Evolutionary conservation across 1,140 invertebrate species (phyloP).

Genomic region (Nebria ingens): DNA sequence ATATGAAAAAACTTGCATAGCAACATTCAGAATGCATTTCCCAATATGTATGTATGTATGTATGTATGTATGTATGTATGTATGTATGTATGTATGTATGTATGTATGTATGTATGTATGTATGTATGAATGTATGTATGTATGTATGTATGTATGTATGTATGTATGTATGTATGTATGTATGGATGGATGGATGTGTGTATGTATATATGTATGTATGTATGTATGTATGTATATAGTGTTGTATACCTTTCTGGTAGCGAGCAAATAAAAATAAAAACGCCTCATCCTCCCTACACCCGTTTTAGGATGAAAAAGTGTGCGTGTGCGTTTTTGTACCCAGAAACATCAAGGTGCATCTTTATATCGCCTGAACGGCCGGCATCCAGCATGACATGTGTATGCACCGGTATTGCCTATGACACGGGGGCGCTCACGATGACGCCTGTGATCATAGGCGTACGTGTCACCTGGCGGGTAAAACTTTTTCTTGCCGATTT

Average conservation of each 20-base stretch:
- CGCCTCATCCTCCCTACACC: background rate
- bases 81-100: conserved; percentile 1
- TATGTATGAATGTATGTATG: background rate
- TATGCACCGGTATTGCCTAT: too few species aligned
- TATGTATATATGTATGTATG: background rate
- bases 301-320: background rate
- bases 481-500: too few species aligned
- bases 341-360: background rate
- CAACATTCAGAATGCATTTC: too few species aligned
- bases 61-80: background rate
- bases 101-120: conserved; percentile 2
- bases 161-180: conserved; percentile 4
- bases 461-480: too few species aligned
- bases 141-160: background rate
- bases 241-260: background rate
- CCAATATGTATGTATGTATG: too few species aligned
- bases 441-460: too few species aligned
- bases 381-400: too few species aligned
- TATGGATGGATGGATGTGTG: background rate
- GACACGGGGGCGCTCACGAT: too few species aligned
- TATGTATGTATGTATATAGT: background rate
- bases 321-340: background rate
- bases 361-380: too few species aligned
- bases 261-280: too few species aligned
- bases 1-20: too few species aligned